Evolutionary conservation across 2,888 invertebrate genomes (phyloP), one percentile per base, ranked within the genome.

Genomic region (Zaprionus obscuricornis): DNA sequence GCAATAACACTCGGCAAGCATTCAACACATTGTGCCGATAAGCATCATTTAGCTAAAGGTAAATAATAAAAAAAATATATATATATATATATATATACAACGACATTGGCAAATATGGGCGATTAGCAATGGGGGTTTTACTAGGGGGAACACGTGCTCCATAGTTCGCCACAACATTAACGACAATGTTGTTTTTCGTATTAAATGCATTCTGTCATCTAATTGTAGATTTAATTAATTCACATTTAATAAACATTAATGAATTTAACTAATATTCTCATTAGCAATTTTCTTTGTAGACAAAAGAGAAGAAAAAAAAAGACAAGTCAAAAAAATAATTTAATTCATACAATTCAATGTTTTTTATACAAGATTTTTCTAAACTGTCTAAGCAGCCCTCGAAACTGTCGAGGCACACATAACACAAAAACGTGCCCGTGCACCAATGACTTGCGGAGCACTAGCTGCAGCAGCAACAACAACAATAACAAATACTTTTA

Each of bases 21-120:
- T 60, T 81, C 82, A 81, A 84, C 86, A 85, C 81, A 85, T 84
- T 83, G 46, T 63, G 39, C 13, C 71, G 81, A 81, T 81, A 86
- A 84, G 54, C 79, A 81, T 85, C 85, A 43, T 60, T 56, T 62
- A 46, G 31, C 55, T 26, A 64, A 33, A 31, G 18, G 31, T 54
- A 57, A 47, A 54, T 16, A 20, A 14, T 33, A 13, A 7, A 37
- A 46, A 45, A 50, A 16, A 6, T 10, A n/a, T 33, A 49, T 36
- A 27, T 43, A 51, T 52, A 27, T 66, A 46, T 63, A 52, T 62
- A 60, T n/a, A n/a, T n/a, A n/a, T n/a, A n/a, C n/a, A 85, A 79
- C 84, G 84, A 81, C 86, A 81, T 81, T 74, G 84, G 85, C 63
- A 72, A 79, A 76, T 76, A 79, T 79, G 76, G 81, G 54, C 82